phyloP scores from a whole-genome alignment of 2,113 vertebrate species.

The Apteryx owenii region DNA sequence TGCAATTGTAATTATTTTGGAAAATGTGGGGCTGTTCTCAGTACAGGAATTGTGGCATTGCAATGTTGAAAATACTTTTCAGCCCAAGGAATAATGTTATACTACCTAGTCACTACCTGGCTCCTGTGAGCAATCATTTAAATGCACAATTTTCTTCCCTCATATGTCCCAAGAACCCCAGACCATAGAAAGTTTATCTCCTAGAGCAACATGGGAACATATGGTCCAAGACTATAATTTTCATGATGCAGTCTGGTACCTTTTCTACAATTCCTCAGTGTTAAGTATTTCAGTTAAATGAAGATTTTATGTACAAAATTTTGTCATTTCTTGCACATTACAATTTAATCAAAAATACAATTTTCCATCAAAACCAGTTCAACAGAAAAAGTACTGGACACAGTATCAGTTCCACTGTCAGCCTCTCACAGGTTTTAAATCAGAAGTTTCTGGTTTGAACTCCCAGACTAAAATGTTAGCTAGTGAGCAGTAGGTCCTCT shows the following conservation, averaged over 20 bases:
- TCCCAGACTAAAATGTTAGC: background rate
- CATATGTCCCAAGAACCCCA: background rate
- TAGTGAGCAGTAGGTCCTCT: background rate
- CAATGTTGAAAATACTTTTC: constrained; percentile 5
- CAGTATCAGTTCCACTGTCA: background rate
- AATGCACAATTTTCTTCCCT: constrained; percentile 1
- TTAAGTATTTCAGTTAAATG: background rate
- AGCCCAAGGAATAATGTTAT: constrained; percentile 18
- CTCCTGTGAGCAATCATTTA: background rate
- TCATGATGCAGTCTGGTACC: background rate
- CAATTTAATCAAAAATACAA: constrained; percentile 23
- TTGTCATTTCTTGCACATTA: background rate
- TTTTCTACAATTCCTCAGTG: background rate
- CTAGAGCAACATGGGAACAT: background rate
- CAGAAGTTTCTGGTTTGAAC: background rate
- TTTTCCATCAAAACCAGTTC: constrained; percentile 18
- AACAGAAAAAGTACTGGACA: background rate
- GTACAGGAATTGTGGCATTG: background rate
- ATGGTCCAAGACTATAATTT: background rate
- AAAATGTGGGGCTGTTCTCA: background rate
- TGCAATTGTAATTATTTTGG: background rate
- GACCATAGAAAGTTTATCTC: background rate
- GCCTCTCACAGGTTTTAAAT: background rate
- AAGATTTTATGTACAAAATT: background rate
- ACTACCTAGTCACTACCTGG: background rate